Evolutionary conservation across 92 coral and sea anemone species (phyloP).

Genomic region (Galaxea fascicularis): DNA sequence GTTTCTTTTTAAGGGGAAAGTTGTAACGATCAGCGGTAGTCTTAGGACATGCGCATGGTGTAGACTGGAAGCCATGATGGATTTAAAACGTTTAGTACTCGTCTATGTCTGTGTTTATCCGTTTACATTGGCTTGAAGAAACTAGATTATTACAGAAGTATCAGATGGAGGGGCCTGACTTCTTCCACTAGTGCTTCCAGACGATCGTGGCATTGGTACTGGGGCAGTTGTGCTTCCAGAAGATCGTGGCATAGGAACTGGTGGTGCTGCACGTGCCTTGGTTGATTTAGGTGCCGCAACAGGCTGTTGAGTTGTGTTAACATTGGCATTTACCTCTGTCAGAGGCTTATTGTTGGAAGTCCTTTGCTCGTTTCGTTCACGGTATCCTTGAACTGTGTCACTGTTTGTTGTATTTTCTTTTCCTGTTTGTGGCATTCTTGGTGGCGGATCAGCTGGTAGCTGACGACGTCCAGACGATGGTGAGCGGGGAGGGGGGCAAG

Average conservation of each 20-base stretch:
- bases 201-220: slow-evolving; percentile 57
- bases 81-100: no score
- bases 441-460: slow-evolving; percentile 32
- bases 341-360: slow-evolving; percentile 44
- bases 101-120: no score
- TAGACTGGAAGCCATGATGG: no score
- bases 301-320: slow-evolving; percentile 3
- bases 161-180: slow-evolving; percentile 46
- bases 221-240: slow-evolving; percentile 64
- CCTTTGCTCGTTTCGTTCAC: slow-evolving; percentile 37
- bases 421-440: neutral
- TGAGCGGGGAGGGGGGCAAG: slow-evolving; percentile 19
- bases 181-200: slow-evolving; percentile 71
- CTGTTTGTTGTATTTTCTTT: slow-evolving; percentile 1
- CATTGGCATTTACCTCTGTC: slow-evolving; percentile 32
- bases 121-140: no score
- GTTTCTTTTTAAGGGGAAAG: no score
- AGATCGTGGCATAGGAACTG: slow-evolving; percentile 51
- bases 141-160: no score
- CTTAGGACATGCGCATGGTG: no score
- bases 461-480: slow-evolving; percentile 32
- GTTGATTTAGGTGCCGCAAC: slow-evolving; percentile 58
- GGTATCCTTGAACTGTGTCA: slow-evolving; percentile 6
- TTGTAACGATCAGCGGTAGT: no score
- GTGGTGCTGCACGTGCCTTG: slow-evolving; percentile 67